Evolutionary conservation across 2,113 vertebrate genomes (phyloP).

Genomic region (Epinephelus moara): DNA sequence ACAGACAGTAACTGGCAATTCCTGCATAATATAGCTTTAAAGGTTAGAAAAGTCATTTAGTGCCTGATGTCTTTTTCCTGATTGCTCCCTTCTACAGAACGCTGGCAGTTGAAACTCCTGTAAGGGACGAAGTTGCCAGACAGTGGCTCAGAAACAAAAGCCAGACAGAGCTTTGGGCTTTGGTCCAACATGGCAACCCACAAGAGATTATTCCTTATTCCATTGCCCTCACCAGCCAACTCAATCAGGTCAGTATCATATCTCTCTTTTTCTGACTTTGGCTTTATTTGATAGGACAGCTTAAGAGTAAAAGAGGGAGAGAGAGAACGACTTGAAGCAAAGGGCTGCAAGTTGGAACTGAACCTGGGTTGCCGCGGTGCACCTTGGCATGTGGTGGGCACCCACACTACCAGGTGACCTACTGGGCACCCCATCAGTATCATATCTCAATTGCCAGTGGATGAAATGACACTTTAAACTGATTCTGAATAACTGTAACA

Average conservation of each 20-base stretch:
- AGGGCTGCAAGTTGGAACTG: no score
- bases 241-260: conserved; percentile 82
- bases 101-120: conserved; percentile 68
- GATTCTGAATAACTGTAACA: not conserved
- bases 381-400: no score
- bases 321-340: no score
- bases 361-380: no score
- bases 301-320: no score
- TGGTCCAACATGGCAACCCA: conserved; percentile 83
- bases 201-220: conserved; percentile 83
- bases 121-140: not conserved
- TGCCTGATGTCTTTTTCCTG: not conserved
- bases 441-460: not conserved
- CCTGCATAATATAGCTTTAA: not conserved
- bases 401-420: no score
- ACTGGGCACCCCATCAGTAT: conserved; percentile 48
- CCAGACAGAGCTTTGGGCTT: conserved; percentile 74
- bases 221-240: conserved; percentile 80
- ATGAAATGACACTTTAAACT: not conserved
- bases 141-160: conserved; percentile 82
- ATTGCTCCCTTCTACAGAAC: conserved; percentile 67
- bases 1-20: no score
- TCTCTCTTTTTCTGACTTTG: no score
- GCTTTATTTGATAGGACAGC: no score
- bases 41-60: not conserved